Evolutionary conservation across 2,113 vertebrate species (phyloP).

Genomic region (Procapra przewalskii): DNA sequence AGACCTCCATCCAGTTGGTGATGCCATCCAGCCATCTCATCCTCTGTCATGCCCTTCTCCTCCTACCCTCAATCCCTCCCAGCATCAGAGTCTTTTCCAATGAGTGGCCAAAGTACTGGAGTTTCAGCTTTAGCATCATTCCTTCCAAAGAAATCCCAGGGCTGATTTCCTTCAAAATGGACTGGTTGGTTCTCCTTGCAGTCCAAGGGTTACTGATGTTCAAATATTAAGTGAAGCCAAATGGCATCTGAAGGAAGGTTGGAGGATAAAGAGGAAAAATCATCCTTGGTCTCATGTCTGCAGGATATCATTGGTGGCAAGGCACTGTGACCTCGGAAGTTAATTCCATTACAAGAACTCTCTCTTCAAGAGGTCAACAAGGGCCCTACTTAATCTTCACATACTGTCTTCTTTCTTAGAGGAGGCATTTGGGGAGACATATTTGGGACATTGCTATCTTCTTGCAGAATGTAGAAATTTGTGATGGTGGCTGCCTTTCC

Average conservation of each 20-base stretch:
- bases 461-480: not conserved
- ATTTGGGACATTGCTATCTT: not conserved
- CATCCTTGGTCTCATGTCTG: not conserved
- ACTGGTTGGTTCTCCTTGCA: too few species aligned
- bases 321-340: not conserved
- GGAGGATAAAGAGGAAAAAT: not conserved
- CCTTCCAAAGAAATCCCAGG: too few species aligned
- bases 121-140: too few species aligned
- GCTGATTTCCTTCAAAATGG: too few species aligned
- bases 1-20: too few species aligned
- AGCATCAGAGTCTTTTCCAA: too few species aligned
- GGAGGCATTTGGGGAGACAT: not conserved
- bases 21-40: too few species aligned
- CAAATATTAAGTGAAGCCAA: not conserved
- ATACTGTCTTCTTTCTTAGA: not conserved
- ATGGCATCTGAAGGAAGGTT: not conserved
- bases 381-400: not conserved
- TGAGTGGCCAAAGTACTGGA: too few species aligned
- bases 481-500: not conserved
- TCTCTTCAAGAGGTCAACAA: not conserved
- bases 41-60: too few species aligned
- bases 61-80: too few species aligned
- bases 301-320: too few species aligned
- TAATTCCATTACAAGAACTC: not conserved
- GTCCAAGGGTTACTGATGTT: not conserved